Evolutionary conservation across 2,113 vertebrate genomes (phyloP), one percentile per base, ranked within the genome.

Genomic region (Eudorcas thomsonii): DNA sequence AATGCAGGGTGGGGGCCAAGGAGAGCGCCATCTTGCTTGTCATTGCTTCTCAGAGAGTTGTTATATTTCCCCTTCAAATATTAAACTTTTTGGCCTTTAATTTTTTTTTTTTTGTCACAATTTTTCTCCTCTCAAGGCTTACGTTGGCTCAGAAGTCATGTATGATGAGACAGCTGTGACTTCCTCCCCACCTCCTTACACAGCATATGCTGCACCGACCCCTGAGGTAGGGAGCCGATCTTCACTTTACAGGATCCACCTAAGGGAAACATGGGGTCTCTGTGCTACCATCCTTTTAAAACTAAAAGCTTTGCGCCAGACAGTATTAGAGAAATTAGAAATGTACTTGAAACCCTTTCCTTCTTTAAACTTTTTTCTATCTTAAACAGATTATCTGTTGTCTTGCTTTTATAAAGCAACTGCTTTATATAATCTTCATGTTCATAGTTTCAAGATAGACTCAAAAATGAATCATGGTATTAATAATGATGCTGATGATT

Each of bases 111-210:
- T 16, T 2, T 3, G 2, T 6, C 39, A 13, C 67, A 74, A 74
- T 77, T 0, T 91, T 7, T 97, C 81, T 93, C 13, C 0, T 90
- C 28, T 74, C 67, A 19, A 99, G 99, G 97, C 98, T 30, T 99
- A 98, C 0, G 4, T 99, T 95, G 99, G 98, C 94, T 98, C 99
- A 81, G 98, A 99, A 12, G 97, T 98, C 88, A 97, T 99, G 71
- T 99, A 98, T 9, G 99, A 99, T 88, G 99, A 99, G 88, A 98
- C 98, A 23, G 97, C 97, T 0, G 95, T 99, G 91, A 99, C 98
- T 88, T 98, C 99, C 1, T 98, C 98, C 0, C 99, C 99, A 21
- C 99, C 99, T 83, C 99, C 99, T 11, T 99, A 99, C 33, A 98
- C 98, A 83, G 98, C 99, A 16, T 99, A 98, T 57, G 99, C 98